Conservation (phyloP, 2,888 invertebrate genomes). For the Plemyria rubiginata region DNA sequence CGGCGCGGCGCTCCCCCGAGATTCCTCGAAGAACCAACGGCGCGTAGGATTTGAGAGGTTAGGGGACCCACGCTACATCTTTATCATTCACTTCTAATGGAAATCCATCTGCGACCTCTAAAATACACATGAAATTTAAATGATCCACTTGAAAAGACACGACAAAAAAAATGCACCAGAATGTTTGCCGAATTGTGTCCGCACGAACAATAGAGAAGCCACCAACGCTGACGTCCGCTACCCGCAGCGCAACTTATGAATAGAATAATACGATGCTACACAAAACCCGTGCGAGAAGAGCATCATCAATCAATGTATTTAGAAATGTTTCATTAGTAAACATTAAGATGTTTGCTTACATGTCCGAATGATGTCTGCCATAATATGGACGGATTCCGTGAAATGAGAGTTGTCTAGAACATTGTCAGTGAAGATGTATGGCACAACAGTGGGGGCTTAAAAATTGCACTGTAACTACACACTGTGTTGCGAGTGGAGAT, state of each 20-base stretch:
- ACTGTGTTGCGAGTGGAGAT: constrained; percentile 46
- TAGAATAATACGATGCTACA: constrained; percentile 76
- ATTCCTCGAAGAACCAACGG: constrained; percentile 37
- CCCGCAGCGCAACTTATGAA: constrained; percentile 79
- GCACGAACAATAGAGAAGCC: constrained; percentile 74
- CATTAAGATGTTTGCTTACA: constrained; percentile 85
- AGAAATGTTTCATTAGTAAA: constrained; percentile 84
- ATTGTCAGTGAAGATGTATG: constrained; percentile 65
- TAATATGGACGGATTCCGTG: constrained; percentile 74
- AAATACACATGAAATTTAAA: constrained; percentile 81
- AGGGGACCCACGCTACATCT: constrained; percentile 55
- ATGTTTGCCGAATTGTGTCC: constrained; percentile 74
- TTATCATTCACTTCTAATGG: constrained; percentile 82
- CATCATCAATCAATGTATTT: constrained; percentile 82
- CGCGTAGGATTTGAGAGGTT: constrained; percentile 37
- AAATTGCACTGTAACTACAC: constrained; percentile 52
- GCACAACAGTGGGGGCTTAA: constrained; percentile 60
- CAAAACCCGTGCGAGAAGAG: constrained; percentile 73
- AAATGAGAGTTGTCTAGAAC: constrained; percentile 73
- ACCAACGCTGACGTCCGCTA: constrained; percentile 75
- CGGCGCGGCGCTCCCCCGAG: constrained; percentile 60
- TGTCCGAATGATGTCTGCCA: constrained; percentile 75
- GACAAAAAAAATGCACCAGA: constrained; percentile 64
- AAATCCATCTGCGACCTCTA: constrained; percentile 70
- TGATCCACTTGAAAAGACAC: constrained; percentile 65